phyloP scores from a whole-genome alignment of 2,888 invertebrate species.

The Ellobium chinense region DNA sequence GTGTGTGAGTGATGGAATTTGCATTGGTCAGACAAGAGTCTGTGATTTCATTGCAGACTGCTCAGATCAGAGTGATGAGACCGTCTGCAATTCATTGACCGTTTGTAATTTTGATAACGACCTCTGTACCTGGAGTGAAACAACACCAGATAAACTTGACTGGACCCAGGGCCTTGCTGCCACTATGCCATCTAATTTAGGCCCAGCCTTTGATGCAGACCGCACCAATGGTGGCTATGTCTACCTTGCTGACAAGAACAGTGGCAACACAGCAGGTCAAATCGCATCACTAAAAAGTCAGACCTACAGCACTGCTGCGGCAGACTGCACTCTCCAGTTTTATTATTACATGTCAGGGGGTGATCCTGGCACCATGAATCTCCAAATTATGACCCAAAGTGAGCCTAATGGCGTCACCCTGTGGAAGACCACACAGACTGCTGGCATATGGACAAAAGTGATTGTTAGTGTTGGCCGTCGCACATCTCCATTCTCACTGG shows the following conservation, averaged over 20 bases:
- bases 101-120: slow-evolving; percentile 70
- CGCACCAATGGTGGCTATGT: slow-evolving; percentile 66
- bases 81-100: slow-evolving; percentile 55
- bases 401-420: neutral
- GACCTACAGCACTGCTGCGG: slow-evolving; percentile 56
- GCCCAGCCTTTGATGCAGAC: slow-evolving; percentile 63
- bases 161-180: slow-evolving; percentile 58
- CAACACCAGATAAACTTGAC: slow-evolving; percentile 63
- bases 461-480: slow-evolving; percentile 68
- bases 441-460: slow-evolving; percentile 62
- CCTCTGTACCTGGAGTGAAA: slow-evolving; percentile 69
- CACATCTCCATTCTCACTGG: slow-evolving; percentile 57
- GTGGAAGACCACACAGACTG: slow-evolving; percentile 36
- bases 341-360: slow-evolving; percentile 66
- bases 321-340: slow-evolving; percentile 68
- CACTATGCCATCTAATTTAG: neutral
- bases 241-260: slow-evolving; percentile 61
- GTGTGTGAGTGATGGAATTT: slow-evolving; percentile 56
- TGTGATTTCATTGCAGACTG: slow-evolving; percentile 62
- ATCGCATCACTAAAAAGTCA: slow-evolving; percentile 63
- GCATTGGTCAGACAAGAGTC: slow-evolving; percentile 52
- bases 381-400: slow-evolving; percentile 32
- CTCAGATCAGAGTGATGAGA: slow-evolving; percentile 55
- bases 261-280: slow-evolving; percentile 53
- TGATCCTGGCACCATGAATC: slow-evolving; percentile 55